phyloP scores from a whole-genome alignment of 2,113 vertebrate species.

The Bubo scandiacus region DNA sequence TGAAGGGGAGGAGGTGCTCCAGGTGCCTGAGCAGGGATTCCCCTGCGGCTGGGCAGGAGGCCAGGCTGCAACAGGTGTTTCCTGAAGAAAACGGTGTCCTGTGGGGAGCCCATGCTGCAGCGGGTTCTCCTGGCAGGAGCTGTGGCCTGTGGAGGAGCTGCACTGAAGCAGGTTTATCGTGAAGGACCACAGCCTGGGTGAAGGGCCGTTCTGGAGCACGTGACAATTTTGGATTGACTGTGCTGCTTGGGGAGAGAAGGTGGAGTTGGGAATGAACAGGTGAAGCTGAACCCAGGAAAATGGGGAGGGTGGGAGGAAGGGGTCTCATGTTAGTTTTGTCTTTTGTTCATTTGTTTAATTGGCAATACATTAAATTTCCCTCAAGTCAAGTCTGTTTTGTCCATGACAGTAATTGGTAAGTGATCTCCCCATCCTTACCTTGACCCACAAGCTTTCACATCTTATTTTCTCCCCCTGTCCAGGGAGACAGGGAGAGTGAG shows the following conservation, averaged over 20 bases:
- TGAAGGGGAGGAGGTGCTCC: neutral
- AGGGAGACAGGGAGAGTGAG: neutral
- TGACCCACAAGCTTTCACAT: neutral
- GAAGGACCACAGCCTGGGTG: neutral
- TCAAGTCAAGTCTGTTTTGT: neutral
- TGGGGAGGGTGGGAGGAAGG: no score
- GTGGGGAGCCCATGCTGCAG: neutral
- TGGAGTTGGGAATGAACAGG: neutral
- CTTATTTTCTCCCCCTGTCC: neutral
- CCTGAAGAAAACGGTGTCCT: neutral
- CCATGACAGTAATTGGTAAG: neutral
- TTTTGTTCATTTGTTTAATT: neutral
- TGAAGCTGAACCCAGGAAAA: neutral
- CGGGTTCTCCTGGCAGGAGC: neutral
- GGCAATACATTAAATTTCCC: neutral
- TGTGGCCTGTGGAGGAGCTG: neutral
- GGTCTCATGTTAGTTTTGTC: neutral
- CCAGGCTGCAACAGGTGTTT: neutral
- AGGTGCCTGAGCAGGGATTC: rapidly evolving
- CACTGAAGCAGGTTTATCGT: neutral
- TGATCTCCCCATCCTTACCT: neutral
- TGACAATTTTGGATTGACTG: neutral
- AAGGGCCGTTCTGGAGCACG: neutral
- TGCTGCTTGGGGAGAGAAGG: rapidly evolving
- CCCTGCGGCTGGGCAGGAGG: rapidly evolving